Evolutionary conservation across 2,888 invertebrate genomes (phyloP).

Genomic region (Agrochola lychnidis): DNA sequence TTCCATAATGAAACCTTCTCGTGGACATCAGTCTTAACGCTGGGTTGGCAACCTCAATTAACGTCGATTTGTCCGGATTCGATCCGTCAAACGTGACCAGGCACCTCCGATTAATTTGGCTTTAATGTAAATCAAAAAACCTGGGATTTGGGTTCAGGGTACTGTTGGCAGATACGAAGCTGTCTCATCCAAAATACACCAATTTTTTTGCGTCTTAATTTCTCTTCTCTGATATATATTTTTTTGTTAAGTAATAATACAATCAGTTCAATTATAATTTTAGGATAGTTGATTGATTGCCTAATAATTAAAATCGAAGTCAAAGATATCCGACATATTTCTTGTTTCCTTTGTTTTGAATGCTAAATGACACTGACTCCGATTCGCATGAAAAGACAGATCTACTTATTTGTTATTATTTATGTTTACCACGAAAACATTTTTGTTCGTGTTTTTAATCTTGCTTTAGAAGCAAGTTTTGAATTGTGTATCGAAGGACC

Average conservation of each 20-base stretch:
- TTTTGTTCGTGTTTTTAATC: background rate
- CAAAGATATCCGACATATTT: conserved; percentile 43
- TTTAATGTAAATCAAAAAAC: conserved; percentile 26
- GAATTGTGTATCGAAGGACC: background rate
- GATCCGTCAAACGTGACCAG: conserved; percentile 49
- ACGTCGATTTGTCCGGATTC: conserved; percentile 46
- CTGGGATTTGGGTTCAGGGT: background rate
- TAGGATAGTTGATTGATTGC: conserved; percentile 16
- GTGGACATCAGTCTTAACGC: conserved; percentile 16
- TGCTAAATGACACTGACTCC: conserved; percentile 54
- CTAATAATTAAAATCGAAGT: conserved; percentile 33
- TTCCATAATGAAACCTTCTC: conserved; percentile 28
- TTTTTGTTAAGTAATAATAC: background rate
- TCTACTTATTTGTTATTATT: conserved; percentile 11
- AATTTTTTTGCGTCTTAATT: background rate
- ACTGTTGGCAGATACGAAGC: background rate
- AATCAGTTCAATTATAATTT: background rate
- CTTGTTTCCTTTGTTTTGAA: conserved; percentile 45
- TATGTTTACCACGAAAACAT: background rate
- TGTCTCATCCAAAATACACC: background rate
- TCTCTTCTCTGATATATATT: too few species aligned
- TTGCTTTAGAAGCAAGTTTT: background rate
- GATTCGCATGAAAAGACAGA: conserved; percentile 50
- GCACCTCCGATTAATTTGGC: conserved; percentile 28
- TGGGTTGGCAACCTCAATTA: conserved; percentile 48